These are phyloP conservation scores for Drosophila cognata DNA, from an alignment of 2,888 invertebrate genomes.

Conservation along the genomic window DNA sequence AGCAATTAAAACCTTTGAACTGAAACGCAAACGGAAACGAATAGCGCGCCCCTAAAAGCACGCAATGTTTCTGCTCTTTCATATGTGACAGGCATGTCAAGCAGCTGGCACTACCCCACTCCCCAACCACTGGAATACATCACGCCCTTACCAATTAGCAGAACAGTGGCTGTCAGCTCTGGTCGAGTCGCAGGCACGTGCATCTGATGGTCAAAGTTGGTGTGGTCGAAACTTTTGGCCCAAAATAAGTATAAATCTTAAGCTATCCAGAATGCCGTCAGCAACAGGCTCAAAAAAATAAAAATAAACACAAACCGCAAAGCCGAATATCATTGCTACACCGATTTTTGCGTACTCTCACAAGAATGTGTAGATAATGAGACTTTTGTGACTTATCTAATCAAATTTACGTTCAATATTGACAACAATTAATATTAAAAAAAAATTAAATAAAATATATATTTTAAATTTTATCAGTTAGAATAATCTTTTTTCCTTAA, in stretches of 20 bases:
- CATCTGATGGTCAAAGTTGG: conserved; percentile 67
- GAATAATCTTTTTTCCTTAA: not conserved
- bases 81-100: conserved; percentile 67
- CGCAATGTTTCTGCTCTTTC: conserved; percentile 24
- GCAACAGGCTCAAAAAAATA: conserved; percentile 62
- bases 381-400: not conserved
- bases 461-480: not conserved
- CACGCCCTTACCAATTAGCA: conserved; percentile 59
- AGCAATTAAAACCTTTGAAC: conserved; percentile 52
- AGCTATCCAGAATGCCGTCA: conserved; percentile 57
- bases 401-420: not conserved
- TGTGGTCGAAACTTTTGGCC: conserved; percentile 46
- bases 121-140: not conserved
- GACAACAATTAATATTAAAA: not conserved
- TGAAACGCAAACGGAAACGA: conserved; percentile 16
- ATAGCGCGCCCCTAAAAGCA: conserved; percentile 27
- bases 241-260: conserved; percentile 73
- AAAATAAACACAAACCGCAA: conserved; percentile 27
- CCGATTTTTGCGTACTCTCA: conserved; percentile 24
- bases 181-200: conserved; percentile 62
- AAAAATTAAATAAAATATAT: not conserved
- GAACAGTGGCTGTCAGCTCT: conserved; percentile 57
- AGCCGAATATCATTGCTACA: not conserved
- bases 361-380: not conserved
- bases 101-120: conserved; percentile 30